Base-by-base conservation (phyloP, 1,140 invertebrate species). In the Heliconius hewitsoni region DNA sequence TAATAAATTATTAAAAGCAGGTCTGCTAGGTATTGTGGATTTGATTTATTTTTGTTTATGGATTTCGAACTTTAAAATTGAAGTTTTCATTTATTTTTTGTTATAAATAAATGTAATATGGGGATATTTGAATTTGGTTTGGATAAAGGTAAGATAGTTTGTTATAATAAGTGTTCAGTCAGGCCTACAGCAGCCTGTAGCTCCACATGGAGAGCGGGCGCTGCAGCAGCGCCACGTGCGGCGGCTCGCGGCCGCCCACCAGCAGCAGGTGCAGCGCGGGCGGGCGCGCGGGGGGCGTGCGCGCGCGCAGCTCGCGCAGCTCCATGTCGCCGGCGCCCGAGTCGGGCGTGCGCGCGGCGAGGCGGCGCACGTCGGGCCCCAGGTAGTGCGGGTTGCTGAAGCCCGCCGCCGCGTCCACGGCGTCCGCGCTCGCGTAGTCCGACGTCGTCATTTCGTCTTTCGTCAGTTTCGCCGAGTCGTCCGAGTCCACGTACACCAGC, bases 321-420 rank as follows among this genome's bases (percentile, higher is more conserved):
- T 92, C 90, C 2, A 92, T 87, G 73, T 91, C 92, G 8, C 86
- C 89, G 0, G 85, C 85, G 8, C 91, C 91, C 2, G 89, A 91
- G 76, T 92, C 92, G 1, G 91, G 92, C 1, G 91, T 92, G 60
- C 90, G 71, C 5, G 90, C 89, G 8, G 88, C 89, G 5, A 92
- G 78, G 1, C 81, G 84, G 19, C 89, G 81, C 8, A 96, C 95
- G 78, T 97, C 96, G 4, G 96, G 95, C 0, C 96, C 96, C 60
- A 97, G 87, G 82, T 97, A 97, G 83, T 97, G 97, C 2, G 97
- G 97, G 88, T 97, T 97, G 78, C 96, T 96, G 83, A 97, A 97
- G 0, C 96, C 96, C 84, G 96, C 96, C 87, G 85, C 96, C 87
- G 85, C 95, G 78, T 89, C 96, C 81, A 96, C 92, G 0, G 96